Base-by-base conservation (phyloP, 92 coral and sea anemone species). In the Zoanthus sansibaricus region DNA sequence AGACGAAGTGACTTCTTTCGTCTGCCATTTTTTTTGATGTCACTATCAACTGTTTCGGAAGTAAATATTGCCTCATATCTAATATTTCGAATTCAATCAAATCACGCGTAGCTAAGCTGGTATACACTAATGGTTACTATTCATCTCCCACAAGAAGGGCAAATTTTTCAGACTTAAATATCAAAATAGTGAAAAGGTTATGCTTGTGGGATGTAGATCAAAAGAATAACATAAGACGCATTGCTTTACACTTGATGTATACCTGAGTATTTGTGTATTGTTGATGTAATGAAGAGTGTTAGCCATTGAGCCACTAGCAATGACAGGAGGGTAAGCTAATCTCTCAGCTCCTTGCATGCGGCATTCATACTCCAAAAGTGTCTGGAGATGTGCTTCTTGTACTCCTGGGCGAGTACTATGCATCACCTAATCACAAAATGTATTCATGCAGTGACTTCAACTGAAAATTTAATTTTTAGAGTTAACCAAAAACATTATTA, bases 241-340 rank as follows among this genome's bases (percentile, higher is more conserved):
- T 25, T 25, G 25, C 25, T 0, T 25, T 25, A 25, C 25, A 25
- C 25, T 25, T 25, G 25, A 0, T 32, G 6, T 14, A 5, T 83
- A 97, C 99, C 97, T 92, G 25, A 97, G 87, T 82, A 97, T 70
- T 25, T 92, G 98, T 7, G 96, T 90, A 82, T 97, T 97, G 84
- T 94, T 97, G 3, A 95, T 89, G 78, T 97, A 97, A 70, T 97
- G 99, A 13, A 97, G 94, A 3, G 94, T 92, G 68, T 95, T 97
- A 6, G 99, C 98, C 91, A 93, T 92, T 66, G 97, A 87, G n/a
- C 99, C 99, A 42, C 98, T 94, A 15, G 99, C 99, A 9, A 97
- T 98, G 10, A 97, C 99, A 58, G 99, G 99, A 11, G 99, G 99
- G 58, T 95, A 97, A 0, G 99, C 93, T 42, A 97, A 89, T 52